Evolutionary conservation across 2,113 vertebrate species (phyloP), one percentile per base, ranked within the genome.

Genomic region (Chunga burmeisteri): DNA sequence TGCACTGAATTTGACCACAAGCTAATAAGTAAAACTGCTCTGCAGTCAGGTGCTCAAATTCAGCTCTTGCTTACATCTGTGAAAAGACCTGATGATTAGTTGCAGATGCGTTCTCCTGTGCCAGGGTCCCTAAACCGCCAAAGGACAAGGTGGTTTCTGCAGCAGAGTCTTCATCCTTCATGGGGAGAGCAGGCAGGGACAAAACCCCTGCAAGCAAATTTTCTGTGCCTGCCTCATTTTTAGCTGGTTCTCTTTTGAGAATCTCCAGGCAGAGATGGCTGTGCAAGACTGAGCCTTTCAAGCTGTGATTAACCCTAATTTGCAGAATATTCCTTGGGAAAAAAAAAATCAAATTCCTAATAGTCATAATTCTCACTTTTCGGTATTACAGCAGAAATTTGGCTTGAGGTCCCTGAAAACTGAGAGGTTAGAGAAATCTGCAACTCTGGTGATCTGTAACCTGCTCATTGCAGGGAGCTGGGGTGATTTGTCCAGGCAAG

Each of bases 31-130:
- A 65, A 83, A 67, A 77, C 58, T 16, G 55, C 44, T 87, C 56
- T 38, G 27, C 44, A 63, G 27, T 44, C 44, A 75, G 36, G 34
- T 50, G 36, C 68, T 90, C 30, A 9, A 12, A 52, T 84, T 72
- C 53, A 47, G 14, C 63, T 77, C 87, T 49, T 8, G 2, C n/a
- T 70, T 62, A 55, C 8, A 13, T 65, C 26, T 11, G 10, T 34
- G 58, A 52, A 89, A 53, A 1, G 9, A 71, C 36, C 6, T 1
- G 1, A 44, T 0, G 0, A n/a, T 47, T 25, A 44, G 25, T 30
- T 71, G 52, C 2, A 59, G 65, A 36, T 2, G 7, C 34, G 12
- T 16, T 10, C 19, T 55, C 7, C 9, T 5, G 17, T 80, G 32
- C 19, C 42, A n/a, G 34, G 49, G 47, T 59, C 46, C 61, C 27